Base-by-base conservation (phyloP, 2,888 invertebrate genomes). In the Ornithoptera alexandrae region DNA sequence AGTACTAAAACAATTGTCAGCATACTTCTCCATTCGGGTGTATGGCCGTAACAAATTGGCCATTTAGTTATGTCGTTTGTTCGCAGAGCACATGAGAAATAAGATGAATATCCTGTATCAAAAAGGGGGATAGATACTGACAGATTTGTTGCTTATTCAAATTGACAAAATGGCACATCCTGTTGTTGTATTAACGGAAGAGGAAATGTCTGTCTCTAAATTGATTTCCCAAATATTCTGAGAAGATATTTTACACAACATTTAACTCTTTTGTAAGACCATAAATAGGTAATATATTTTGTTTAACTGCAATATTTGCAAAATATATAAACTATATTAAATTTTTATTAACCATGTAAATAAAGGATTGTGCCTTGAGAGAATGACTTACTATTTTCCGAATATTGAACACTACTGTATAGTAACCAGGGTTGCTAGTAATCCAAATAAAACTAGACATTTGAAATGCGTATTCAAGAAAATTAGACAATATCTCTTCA, bases 141-240 rank as follows among this genome's bases (percentile, higher is more conserved):
- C 65, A 74, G 70, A 70, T 72, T 73, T 71, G 71, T 74, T 74
- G 73, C 72, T 71, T 76, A 81, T 84, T 78, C 82, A 81, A 87
- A 86, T 88, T 89, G 88, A 82, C 86, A 85, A 85, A 87, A 87
- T 83, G 80, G 81, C 80, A 83, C 84, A 85, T 89, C 90, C 89
- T 86, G 86, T 73, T 72, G 78, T 81, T 80, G 81, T 81, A 58
- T 22, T 78, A 77, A 77, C 76, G 76, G 78, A 77, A 75, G 76
- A 67, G 73, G 74, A 67, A 42, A 59, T 70, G 22, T 60, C 67
- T 67, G n/a, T n/a, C 18, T 53, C 18, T n/a, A n/a, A 53, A n/a
- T n/a, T n/a, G 8, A 53, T 18, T 53, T 7, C 18, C 6, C 53
- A 53, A 12, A 7, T 53, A 53, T 0, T 10, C 7, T 46, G 18